Percentiles rank a stretch among this genome's conserved stretches.
Conservation (phyloP, 2,797 vertebrate genomes). For the Furcifer pardalis region DNA sequence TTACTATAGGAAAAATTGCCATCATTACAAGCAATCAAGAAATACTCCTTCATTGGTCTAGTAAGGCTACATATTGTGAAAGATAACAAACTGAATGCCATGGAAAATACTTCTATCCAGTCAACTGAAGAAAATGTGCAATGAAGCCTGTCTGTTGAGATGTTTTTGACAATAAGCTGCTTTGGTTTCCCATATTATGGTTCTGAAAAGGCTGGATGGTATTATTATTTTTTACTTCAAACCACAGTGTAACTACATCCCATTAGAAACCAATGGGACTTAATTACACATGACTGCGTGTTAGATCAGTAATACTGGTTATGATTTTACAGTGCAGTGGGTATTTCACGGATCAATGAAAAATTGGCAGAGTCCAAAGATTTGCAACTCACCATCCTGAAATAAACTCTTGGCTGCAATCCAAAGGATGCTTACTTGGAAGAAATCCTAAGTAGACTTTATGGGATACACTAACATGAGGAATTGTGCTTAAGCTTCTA, state of each 20-base stretch:
- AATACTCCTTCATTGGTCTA: constrained; percentile 51
- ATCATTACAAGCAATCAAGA: constrained; percentile 54
- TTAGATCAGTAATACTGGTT: background rate
- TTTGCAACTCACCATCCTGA: background rate
- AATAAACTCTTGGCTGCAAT: constrained; percentile 32
- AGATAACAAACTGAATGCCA: constrained; percentile 61
- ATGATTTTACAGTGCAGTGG: background rate
- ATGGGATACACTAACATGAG: constrained; percentile 5
- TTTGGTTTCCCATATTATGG: constrained; percentile 39
- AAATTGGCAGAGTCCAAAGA: background rate
- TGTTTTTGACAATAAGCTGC: constrained; percentile 34
- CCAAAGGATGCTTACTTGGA: constrained; percentile 6
- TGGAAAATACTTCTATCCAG: constrained; percentile 48
- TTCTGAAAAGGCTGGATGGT: constrained; percentile 32
- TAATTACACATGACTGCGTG: background rate
- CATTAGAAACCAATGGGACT: constrained; percentile 1
- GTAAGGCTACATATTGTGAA: constrained; percentile 58
- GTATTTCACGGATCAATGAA: constrained; percentile 4
- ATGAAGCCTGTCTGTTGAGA: constrained; percentile 47
- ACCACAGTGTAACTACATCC: constrained; percentile 4
- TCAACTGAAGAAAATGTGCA: constrained; percentile 52
- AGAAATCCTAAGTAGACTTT: constrained; percentile 20
- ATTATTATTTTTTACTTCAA: constrained; percentile 31
- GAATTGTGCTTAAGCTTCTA: constrained; percentile 9
- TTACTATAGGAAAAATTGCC: constrained; percentile 45